Conservation (phyloP, 2,888 invertebrate species). For the Plebejus anna region DNA sequence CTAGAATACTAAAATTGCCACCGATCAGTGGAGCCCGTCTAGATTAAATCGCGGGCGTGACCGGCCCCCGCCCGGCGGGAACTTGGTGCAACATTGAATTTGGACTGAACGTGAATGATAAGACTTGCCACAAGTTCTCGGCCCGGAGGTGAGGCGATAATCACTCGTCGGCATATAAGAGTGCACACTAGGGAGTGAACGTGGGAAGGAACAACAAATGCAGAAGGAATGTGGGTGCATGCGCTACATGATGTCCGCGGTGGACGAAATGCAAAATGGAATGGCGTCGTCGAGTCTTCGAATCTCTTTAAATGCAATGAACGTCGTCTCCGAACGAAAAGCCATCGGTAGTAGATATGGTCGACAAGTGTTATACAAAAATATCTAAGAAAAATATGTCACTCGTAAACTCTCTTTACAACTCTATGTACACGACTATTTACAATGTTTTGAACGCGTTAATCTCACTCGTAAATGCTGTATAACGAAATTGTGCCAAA, state of each 20-base stretch:
- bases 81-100: conserved; percentile 34
- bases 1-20: conserved; percentile 33
- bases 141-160: conserved; percentile 51
- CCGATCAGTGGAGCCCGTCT: conserved; percentile 32
- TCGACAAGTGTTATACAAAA: conserved; percentile 60
- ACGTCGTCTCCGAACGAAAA: conserved; percentile 14
- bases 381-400: conserved; percentile 71
- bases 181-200: conserved; percentile 71
- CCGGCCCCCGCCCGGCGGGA: conserved; percentile 41
- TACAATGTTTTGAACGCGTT: conserved; percentile 46
- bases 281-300: conserved; percentile 40
- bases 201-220: conserved; percentile 59
- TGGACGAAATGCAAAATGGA: conserved; percentile 52
- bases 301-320: conserved; percentile 28
- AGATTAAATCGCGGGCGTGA: conserved; percentile 37
- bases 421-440: conserved; percentile 63
- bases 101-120: conserved; percentile 33
- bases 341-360: conserved; percentile 35
- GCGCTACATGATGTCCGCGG: conserved; percentile 36
- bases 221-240: conserved; percentile 40
- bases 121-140: conserved; percentile 41
- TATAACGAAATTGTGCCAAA: conserved; percentile 21
- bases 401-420: conserved; percentile 64
- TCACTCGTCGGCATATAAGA: conserved; percentile 75
- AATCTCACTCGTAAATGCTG: conserved; percentile 25